phyloP scores from a whole-genome alignment of 2,797 vertebrate species.

The Danionella dracula region DNA sequence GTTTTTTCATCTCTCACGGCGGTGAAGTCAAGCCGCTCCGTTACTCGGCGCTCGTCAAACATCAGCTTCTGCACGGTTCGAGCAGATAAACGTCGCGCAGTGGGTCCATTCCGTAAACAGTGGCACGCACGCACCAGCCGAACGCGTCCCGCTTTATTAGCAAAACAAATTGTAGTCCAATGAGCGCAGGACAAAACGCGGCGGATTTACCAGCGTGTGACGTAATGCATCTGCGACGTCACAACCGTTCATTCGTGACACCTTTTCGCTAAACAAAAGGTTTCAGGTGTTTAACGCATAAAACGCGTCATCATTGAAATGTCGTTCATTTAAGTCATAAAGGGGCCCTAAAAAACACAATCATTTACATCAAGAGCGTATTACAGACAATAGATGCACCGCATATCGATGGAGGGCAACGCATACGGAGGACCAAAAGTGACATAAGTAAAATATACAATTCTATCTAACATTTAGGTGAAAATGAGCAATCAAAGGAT shows the following conservation, averaged over 20 bases:
- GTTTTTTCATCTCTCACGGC: constrained; percentile 72
- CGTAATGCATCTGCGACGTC: constrained; percentile 10
- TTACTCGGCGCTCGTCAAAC: not conserved
- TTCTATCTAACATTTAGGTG: no score
- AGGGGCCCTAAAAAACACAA: no score
- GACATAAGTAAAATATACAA: no score
- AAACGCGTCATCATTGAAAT: no score
- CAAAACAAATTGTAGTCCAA: not conserved
- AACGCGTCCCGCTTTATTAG: not conserved
- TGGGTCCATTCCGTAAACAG: not conserved
- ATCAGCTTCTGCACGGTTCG: constrained; percentile 8
- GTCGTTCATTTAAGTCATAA: no score
- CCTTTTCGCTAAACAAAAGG: no score
- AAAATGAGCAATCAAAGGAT: no score
- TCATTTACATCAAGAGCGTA: no score
- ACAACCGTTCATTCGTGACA: not conserved
- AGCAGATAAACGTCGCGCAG: not conserved
- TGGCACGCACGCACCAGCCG: not conserved
- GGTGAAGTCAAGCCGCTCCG: not conserved
- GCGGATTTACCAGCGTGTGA: constrained; percentile 7
- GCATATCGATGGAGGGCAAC: no score
- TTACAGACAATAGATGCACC: no score
- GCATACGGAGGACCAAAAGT: no score
- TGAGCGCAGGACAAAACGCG: not conserved
- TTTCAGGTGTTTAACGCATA: no score